A percentile compares a stretch with the other conserved stretches of the same genome.
These are phyloP conservation scores for Turritopsis dohrnii DNA, from an alignment of 30 jellyfish, hydroid and myxozoan genomes.

Conservation along the genomic window DNA sequence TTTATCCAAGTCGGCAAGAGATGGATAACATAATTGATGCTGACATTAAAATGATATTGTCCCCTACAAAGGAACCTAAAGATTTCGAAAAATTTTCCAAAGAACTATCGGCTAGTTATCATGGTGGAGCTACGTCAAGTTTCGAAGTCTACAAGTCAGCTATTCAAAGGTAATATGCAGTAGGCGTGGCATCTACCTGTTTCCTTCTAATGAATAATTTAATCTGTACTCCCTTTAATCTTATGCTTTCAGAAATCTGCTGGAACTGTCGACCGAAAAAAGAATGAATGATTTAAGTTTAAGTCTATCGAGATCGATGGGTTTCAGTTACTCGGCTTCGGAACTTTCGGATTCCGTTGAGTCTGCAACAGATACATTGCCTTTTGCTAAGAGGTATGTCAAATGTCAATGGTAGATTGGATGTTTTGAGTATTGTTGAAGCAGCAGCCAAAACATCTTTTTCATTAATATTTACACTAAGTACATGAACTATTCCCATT, in stretches of 20 bases:
- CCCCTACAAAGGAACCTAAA: background rate
- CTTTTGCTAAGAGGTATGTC: background rate
- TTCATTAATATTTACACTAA: too few relatives aligned
- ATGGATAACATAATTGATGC: background rate
- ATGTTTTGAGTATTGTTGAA: too few relatives aligned
- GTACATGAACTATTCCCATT: too few relatives aligned
- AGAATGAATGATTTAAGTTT: background rate
- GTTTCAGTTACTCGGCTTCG: constrained; percentile 1
- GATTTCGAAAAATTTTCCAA: constrained; percentile 3
- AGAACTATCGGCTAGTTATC: constrained; percentile 10
- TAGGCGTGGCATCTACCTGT: too few relatives aligned
- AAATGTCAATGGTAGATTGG: background rate
- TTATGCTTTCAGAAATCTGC: background rate
- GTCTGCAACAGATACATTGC: background rate
- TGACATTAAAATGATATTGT: background rate
- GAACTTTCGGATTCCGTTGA: background rate
- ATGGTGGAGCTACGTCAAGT: constrained; percentile 18
- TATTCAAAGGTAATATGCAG: background rate
- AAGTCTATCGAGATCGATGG: constrained; percentile 11
- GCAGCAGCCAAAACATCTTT: too few relatives aligned
- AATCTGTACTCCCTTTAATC: background rate
- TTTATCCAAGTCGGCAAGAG: constrained; percentile 2
- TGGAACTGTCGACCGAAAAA: background rate
- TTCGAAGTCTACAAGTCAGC: background rate
- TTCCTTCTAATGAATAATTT: too few relatives aligned